phyloP scores from a whole-genome alignment of 2,888 invertebrate species.

The Cartodere bifasciata region DNA sequence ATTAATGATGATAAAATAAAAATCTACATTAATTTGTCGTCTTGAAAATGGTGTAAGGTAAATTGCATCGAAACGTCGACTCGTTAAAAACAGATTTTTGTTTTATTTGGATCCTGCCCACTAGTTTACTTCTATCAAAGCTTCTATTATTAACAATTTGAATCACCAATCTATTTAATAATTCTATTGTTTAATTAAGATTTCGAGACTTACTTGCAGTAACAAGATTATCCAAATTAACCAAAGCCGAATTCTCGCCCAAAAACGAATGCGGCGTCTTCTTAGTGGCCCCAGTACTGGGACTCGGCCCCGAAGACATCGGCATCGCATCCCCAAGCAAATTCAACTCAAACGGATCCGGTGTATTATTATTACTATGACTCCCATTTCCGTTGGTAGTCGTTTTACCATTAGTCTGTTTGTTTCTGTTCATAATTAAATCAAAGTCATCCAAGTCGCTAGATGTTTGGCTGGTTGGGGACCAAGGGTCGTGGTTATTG shows the following conservation, averaged over 20 bases:
- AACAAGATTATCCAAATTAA: constrained; percentile 95
- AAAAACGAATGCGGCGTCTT: constrained; percentile 94
- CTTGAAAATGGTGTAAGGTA: no score
- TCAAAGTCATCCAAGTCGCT: constrained; percentile 80
- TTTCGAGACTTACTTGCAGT: constrained; percentile 37
- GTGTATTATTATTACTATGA: constrained; percentile 24
- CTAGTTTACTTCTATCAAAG: no score
- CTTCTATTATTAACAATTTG: no score
- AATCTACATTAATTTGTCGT: no score
- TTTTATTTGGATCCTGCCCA: no score
- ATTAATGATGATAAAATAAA: no score
- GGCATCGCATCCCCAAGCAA: constrained; percentile 43
- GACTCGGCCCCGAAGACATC: constrained; percentile 21
- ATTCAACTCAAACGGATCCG: constrained; percentile 61
- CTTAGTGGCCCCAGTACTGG: constrained; percentile 48
- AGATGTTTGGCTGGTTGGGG: constrained; percentile 35
- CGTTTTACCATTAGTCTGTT: constrained; percentile 11
- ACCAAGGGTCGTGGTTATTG: constrained; percentile 40
- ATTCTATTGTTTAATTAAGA: no score
- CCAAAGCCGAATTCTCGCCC: constrained; percentile 91
- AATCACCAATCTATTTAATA: no score
- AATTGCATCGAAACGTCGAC: no score
- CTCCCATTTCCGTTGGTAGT: constrained; percentile 17
- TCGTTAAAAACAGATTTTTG: no score
- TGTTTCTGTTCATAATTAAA: constrained; percentile 65